Evolutionary conservation across 2,888 invertebrate species (phyloP).

Genomic region (Diploptera punctata): DNA sequence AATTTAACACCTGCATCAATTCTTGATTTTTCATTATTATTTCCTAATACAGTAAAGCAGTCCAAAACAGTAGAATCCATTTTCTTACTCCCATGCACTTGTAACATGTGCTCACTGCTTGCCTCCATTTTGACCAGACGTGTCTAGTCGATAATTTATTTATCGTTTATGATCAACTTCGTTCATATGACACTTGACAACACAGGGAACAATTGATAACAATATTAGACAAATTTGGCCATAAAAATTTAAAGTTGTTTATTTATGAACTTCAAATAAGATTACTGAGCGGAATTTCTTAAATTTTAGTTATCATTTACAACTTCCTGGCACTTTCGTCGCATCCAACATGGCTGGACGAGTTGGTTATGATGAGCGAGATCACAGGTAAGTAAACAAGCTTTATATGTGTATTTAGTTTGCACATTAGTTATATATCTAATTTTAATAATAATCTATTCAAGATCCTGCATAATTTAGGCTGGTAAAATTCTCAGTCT

Average conservation of each 20-base stretch:
- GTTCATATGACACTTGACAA: not conserved
- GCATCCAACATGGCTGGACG: conserved; percentile 88
- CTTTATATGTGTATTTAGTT: not conserved
- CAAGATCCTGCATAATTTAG: not conserved
- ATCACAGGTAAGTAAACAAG: conserved; percentile 74
- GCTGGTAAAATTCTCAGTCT: too few relatives aligned
- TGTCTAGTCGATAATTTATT: conserved; percentile 11
- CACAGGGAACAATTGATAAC: not conserved
- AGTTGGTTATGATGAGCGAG: conserved; percentile 74
- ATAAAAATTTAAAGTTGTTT: not conserved
- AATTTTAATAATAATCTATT: not conserved
- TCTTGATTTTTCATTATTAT: conserved; percentile 54
- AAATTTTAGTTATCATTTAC: not conserved
- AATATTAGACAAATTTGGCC: not conserved
- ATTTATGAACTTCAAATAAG: not conserved
- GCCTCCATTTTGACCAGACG: conserved; percentile 29
- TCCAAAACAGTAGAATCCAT: conserved; percentile 51
- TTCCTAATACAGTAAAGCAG: conserved; percentile 55
- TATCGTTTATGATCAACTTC: not conserved
- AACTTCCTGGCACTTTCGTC: conserved; percentile 46
- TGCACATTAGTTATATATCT: not conserved
- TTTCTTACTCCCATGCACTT: conserved; percentile 42
- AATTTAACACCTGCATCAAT: conserved; percentile 55
- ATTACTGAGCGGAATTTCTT: not conserved
- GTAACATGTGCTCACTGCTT: conserved; percentile 17